Percentiles rank a stretch among this genome's conserved stretches.
phyloP scores from a whole-genome alignment of 2,113 vertebrate species.

The Octodon degus region DNA sequence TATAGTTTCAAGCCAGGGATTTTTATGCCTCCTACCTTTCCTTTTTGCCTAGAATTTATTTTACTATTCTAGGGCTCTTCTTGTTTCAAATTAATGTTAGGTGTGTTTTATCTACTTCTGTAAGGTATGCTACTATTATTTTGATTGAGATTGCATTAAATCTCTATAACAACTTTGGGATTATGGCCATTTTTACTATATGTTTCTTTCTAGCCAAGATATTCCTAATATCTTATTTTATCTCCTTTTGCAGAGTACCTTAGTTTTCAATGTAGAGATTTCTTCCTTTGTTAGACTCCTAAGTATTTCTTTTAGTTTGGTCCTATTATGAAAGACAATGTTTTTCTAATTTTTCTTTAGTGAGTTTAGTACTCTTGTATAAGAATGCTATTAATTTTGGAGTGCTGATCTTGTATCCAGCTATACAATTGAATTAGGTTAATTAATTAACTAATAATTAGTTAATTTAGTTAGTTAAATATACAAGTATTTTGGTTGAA shows the following conservation, averaged over 20 bases:
- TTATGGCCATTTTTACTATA: background rate
- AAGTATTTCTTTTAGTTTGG: background rate
- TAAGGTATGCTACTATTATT: background rate
- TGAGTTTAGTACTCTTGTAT: background rate
- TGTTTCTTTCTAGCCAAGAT: background rate
- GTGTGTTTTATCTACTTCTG: background rate
- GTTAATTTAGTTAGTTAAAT: background rate
- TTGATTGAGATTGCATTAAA: background rate
- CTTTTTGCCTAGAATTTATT: background rate
- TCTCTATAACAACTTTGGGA: background rate
- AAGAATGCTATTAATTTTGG: background rate
- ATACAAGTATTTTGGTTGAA: background rate
- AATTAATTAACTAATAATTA: background rate
- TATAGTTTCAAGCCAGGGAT: background rate
- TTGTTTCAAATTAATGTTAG: background rate
- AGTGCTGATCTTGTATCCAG: background rate
- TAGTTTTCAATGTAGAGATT: background rate
- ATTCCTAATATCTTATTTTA: background rate
- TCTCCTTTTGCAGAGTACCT: background rate
- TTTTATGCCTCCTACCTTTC: background rate
- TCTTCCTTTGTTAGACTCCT: background rate
- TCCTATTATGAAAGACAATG: background rate
- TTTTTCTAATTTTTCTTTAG: background rate
- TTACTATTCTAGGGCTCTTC: background rate
- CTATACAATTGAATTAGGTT: background rate